Evolutionary conservation across 2,113 vertebrate genomes (phyloP), one percentile per base, ranked within the genome.

Genomic region (Sula dactylatra): DNA sequence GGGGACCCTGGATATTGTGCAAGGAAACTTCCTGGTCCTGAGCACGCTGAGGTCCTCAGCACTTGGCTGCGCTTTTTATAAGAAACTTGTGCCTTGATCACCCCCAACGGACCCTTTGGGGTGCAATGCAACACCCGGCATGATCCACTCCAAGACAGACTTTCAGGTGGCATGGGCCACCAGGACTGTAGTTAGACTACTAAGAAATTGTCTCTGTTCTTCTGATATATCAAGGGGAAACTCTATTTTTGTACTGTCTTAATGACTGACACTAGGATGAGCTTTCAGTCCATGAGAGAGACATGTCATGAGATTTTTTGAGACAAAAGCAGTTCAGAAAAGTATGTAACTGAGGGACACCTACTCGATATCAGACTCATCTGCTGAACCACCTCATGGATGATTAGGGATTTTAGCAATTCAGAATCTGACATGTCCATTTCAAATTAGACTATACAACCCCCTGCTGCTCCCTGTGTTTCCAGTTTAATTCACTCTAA

Each of bases 321-420:
- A 94, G 69, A 95, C 8, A 94, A 93, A 79, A 93, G 65, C 47
- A 61, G n/a, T 59, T 88, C 83, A 90, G 76, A 89, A 77, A 93
- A 78, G 8, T 62, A 79, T 67, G 64, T 85, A 95, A 93, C 96
- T 76, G 64, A 86, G 49, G 44, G 50, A 93, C 18, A 0, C 87
- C 96, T 83, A 90, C 88, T 91, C 90, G 79, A 6, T 14, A 94
- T 69, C 84, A 96, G 61, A 93, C 40, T 97, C 44, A 70, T 86
- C 69, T 87, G 45, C 45, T 72, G 74, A 96, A 86, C 86, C 20
- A 76, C 26, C 80, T 85, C 4, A 0, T 54, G 38, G 40, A 54
- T 94, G 67, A 84, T 78, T 38, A 45, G 20, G 62, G 40, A 42
- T 88, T 92, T 93, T 58, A 71, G 64, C 71, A 86, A 82, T n/a